phyloP scores from a whole-genome alignment of 2,797 vertebrate genomes.

The Eleutherodactylus coqui region DNA sequence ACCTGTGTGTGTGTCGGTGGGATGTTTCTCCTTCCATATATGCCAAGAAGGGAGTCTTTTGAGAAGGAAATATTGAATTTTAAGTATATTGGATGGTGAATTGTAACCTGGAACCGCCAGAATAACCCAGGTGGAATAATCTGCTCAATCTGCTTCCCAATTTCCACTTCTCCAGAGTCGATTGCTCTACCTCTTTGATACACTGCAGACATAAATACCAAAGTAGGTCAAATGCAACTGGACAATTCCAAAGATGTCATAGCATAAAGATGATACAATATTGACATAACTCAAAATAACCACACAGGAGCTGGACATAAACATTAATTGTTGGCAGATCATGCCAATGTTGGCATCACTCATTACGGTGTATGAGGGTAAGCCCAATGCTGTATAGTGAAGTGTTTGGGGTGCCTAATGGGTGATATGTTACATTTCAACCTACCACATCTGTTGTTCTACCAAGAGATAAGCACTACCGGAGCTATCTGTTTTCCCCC shows the following conservation, averaged over 20 bases:
- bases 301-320: neutral
- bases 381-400: too few species aligned
- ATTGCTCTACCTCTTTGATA: constrained; percentile 92
- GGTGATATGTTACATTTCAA: too few species aligned
- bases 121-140: constrained; percentile 93
- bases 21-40: constrained; percentile 94
- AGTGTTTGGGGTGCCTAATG: too few species aligned
- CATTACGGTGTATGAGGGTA: too few species aligned
- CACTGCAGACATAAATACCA: constrained; percentile 70
- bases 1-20: constrained; percentile 97
- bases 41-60: constrained; percentile 90
- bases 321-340: neutral
- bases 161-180: constrained; percentile 92
- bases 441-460: too few species aligned
- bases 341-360: neutral
- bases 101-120: constrained; percentile 95
- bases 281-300: neutral
- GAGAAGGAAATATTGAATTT: constrained; percentile 95
- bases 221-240: neutral
- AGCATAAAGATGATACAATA: neutral
- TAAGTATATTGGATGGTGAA: constrained; percentile 92
- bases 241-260: neutral
- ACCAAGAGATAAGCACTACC: too few species aligned
- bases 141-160: constrained; percentile 92
- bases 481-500: too few species aligned